Evolutionary conservation across 2,797 vertebrate species (phyloP).

Genomic region (Anguilla anguilla): DNA sequence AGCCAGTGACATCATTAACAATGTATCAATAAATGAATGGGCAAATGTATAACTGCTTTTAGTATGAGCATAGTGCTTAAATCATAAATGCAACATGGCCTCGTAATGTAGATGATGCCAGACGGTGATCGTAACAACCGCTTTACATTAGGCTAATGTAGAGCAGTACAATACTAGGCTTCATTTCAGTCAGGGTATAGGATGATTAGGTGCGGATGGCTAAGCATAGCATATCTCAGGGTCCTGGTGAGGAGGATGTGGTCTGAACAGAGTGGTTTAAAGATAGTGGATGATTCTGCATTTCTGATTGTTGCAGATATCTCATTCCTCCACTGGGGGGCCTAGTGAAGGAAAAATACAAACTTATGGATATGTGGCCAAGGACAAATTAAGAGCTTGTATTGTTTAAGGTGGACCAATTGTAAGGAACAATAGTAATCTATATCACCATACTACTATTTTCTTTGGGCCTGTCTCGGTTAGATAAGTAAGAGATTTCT

Average conservation of each 20-base stretch:
- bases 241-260: background rate
- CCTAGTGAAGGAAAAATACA: background rate
- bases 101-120: background rate
- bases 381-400: background rate
- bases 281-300: background rate
- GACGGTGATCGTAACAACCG: background rate
- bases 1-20: background rate
- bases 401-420: background rate
- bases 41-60: background rate
- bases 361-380: background rate
- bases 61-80: background rate
- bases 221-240: background rate
- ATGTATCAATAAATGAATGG: background rate
- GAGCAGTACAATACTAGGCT: background rate
- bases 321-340: background rate
- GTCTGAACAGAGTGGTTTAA: background rate
- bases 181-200: background rate
- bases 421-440: background rate
- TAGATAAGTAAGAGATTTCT: background rate
- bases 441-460: background rate
- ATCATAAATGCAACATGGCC: background rate
- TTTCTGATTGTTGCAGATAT: background rate
- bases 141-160: background rate
- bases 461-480: background rate
- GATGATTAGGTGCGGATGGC: background rate